Evolutionary conservation across 2,113 vertebrate genomes (phyloP), one percentile per base, ranked within the genome.

Genomic region (Cinclus mexicanus): DNA sequence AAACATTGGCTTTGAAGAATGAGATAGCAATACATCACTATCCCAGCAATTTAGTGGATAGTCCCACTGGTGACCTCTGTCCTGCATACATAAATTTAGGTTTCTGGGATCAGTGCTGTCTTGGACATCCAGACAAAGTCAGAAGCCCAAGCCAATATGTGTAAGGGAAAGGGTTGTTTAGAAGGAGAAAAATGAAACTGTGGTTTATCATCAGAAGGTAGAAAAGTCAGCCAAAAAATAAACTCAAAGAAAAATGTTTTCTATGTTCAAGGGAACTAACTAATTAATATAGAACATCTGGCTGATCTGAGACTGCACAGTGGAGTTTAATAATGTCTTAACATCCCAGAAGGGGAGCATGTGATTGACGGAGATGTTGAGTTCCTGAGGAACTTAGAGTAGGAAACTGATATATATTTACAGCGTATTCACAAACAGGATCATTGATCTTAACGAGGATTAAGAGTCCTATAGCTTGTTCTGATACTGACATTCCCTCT

Each of bases 291-390:
- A 72, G n/a, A 92, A 55, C 12, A 77, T 14, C 25, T 49, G 25
- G 11, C 14, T 87, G 24, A 77, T 47, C 22, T 87, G 21, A 81
- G 39, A 44, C 31, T 75, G 35, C 12, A 26, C 11, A 67, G 29
- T 24, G 11, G 11, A 24, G 8, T 50, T 89, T 90, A 86, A 63
- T 39, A 44, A 65, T 9, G 24, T 69, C 18, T 50, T 64, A 84
- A 59, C 9, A 35, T 68, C 41, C 22, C 21, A 65, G 67, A 79
- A 90, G 11, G 10, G 5, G 11, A 83, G 20, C 0, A 0, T 65
- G 28, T 77, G 29, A 57, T 81, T 57, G 68, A 92, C 31, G 41
- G 20, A 75, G 5, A 8, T 28, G 16, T 23, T 1, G 1, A 59
- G 24, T 39, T 42, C 35, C 39, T 84, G 21, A 63, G 25, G 21